A percentile compares a stretch with the other conserved stretches of the same genome.
phyloP scores from a whole-genome alignment of 2,113 vertebrate species.

The Otis tarda region DNA sequence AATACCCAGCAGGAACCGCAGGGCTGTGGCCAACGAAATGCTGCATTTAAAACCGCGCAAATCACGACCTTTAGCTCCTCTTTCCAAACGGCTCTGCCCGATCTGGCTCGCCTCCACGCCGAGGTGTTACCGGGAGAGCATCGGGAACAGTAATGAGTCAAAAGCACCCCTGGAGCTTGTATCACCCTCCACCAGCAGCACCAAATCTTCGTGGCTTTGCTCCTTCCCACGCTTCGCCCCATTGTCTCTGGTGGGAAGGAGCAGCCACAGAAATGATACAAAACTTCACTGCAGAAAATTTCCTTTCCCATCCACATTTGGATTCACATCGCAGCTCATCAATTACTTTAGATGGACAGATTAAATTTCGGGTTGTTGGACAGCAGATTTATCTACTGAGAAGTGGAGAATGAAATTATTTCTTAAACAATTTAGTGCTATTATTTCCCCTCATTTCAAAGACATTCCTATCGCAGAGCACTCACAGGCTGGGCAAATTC shows the following conservation, averaged over 20 bases:
- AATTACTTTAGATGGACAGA: background rate
- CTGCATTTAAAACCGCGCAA: rapidly evolving
- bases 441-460: background rate
- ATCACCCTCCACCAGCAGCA: background rate
- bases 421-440: slow-evolving; percentile 37
- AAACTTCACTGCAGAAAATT: background rate
- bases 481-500: background rate
- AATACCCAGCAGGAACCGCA: background rate
- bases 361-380: background rate
- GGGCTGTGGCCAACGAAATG: background rate
- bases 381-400: slow-evolving; percentile 11
- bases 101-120: background rate
- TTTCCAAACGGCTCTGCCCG: background rate
- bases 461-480: background rate
- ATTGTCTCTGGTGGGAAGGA: background rate
- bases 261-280: background rate
- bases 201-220: background rate
- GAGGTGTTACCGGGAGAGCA: background rate
- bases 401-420: slow-evolving; percentile 21
- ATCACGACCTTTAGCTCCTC: background rate
- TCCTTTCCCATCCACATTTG: background rate
- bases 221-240: background rate
- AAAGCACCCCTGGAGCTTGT: background rate
- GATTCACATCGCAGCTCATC: slow-evolving; percentile 15
- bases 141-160: background rate